Evolutionary conservation across 2,113 vertebrate genomes (phyloP).

Genomic region (Sigmodon hispidus): DNA sequence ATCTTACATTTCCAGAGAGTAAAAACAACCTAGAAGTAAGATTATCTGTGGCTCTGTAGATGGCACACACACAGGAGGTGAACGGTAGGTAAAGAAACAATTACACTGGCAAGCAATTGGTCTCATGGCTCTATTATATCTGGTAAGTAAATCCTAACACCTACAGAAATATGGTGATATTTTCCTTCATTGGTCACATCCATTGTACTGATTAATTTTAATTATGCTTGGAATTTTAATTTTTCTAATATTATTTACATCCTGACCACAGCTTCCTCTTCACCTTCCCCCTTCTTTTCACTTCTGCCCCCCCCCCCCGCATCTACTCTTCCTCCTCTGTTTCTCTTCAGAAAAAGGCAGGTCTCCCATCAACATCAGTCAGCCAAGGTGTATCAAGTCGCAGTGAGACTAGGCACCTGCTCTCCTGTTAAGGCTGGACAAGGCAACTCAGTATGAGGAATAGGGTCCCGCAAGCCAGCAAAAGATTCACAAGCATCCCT

Average conservation of each 20-base stretch:
- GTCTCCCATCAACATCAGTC: not conserved
- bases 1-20: not conserved
- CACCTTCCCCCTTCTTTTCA: not conserved
- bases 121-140: not conserved
- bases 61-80: too few species aligned
- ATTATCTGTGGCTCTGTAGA: not conserved
- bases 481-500: not conserved
- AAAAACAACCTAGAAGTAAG: not conserved
- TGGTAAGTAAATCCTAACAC: not conserved
- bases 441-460: not conserved
- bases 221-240: not conserved
- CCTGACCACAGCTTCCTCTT: not conserved
- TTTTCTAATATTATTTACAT: not conserved
- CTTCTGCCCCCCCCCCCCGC: not conserved
- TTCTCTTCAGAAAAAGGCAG: not conserved
- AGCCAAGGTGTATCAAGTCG: not conserved
- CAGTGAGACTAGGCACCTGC: not conserved
- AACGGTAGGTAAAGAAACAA: not conserved
- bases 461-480: not conserved
- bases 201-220: not conserved
- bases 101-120: not conserved
- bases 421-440: not conserved
- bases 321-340: not conserved
- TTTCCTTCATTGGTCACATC: not conserved
- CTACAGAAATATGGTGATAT: not conserved